Evolutionary conservation across 2,797 vertebrate genomes (phyloP).

Genomic region (Xiphophorus birchmanni): DNA sequence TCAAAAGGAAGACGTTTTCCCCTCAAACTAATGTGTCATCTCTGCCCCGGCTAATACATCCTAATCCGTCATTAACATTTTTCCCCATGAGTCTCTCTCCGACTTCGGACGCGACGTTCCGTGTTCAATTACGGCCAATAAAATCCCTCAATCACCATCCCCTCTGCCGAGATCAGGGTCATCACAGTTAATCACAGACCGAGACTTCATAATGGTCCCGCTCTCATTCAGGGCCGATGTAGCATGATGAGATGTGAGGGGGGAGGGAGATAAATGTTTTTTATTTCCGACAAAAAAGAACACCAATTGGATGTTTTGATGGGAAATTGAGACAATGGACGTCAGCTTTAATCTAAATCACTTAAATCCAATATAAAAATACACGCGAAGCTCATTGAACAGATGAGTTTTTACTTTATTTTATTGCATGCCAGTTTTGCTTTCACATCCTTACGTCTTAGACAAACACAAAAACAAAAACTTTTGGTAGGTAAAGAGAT

Average conservation of each 20-base stretch:
- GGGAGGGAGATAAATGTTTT: slow-evolving; percentile 45
- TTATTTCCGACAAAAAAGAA: slow-evolving; percentile 49
- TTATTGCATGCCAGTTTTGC: slow-evolving; percentile 70
- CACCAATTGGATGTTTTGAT: slow-evolving; percentile 21
- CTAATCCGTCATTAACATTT: slow-evolving; percentile 77
- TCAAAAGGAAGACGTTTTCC: slow-evolving; percentile 33
- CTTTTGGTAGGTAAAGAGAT: slow-evolving; percentile 23
- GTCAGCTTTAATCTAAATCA: background rate
- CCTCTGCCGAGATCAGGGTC: slow-evolving; percentile 71
- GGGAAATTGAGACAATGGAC: slow-evolving; percentile 27
- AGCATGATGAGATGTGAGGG: slow-evolving; percentile 47
- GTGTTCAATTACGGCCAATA: slow-evolving; percentile 76
- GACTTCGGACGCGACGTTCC: slow-evolving; percentile 71
- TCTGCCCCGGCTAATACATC: slow-evolving; percentile 61
- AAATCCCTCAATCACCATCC: slow-evolving; percentile 63
- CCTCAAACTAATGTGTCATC: slow-evolving; percentile 48
- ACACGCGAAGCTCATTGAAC: slow-evolving; percentile 55
- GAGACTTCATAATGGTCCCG: slow-evolving; percentile 63
- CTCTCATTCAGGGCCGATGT: slow-evolving; percentile 67
- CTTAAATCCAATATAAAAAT: slow-evolving; percentile 38
- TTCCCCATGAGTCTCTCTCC: slow-evolving; percentile 53
- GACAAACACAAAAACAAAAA: background rate
- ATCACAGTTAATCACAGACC: slow-evolving; percentile 64
- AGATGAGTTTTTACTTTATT: slow-evolving; percentile 65
- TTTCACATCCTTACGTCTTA: slow-evolving; percentile 25